Conservation (phyloP, 2,888 invertebrate genomes). For the Lochmaea crataegi region DNA sequence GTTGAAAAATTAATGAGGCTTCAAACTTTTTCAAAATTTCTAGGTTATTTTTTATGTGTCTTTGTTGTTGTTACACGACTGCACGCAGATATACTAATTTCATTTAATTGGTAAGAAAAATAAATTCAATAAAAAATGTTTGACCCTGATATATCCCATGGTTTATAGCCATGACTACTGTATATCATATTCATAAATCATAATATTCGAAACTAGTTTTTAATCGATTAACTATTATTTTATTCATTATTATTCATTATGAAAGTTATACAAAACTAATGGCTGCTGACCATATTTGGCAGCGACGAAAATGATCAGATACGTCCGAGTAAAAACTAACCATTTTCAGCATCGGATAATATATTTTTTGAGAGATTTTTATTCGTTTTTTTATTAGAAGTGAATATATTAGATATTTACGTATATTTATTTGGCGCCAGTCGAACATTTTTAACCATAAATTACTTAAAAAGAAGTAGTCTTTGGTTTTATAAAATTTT, state of each 20-base stretch:
- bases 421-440: constrained; percentile 15
- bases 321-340: constrained; percentile 6
- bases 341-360: constrained; percentile 5
- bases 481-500: neutral
- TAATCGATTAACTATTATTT: constrained; percentile 32
- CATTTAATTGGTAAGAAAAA: neutral
- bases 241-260: constrained; percentile 34
- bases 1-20: no score
- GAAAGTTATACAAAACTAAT: constrained; percentile 30
- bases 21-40: no score
- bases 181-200: constrained; percentile 34
- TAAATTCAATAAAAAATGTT: constrained; percentile 9
- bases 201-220: constrained; percentile 32
- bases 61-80: neutral
- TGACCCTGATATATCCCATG: constrained; percentile 23
- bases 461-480: neutral
- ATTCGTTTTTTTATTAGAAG: constrained; percentile 9
- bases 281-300: constrained; percentile 32
- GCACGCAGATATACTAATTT: neutral
- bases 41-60: no score
- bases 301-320: neutral
- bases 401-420: constrained; percentile 12
- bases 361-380: constrained; percentile 5
- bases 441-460: neutral
- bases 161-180: constrained; percentile 21